phyloP scores from a whole-genome alignment of 2,797 vertebrate genomes.

The Phaenicophaeus curvirostris region DNA sequence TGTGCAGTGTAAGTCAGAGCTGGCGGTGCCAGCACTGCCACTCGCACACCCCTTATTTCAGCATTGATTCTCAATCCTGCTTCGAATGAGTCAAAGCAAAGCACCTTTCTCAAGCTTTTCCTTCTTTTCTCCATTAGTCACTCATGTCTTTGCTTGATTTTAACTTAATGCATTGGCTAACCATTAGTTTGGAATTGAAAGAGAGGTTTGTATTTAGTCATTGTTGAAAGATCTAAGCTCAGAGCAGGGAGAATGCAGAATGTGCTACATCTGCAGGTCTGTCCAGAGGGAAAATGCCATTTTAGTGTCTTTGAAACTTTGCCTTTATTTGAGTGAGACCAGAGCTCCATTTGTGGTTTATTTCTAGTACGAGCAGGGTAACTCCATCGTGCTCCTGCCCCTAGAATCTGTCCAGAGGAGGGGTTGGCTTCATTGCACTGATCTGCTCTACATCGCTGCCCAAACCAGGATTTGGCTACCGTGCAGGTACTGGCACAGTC shows the following conservation, averaged over 20 bases:
- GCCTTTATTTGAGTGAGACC: not conserved
- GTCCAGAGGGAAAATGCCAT: not conserved
- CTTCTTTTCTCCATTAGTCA: not conserved
- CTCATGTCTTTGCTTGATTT: not conserved
- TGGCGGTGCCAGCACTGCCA: fast-evolving
- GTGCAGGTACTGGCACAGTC: fast-evolving
- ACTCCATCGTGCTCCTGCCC: not conserved
- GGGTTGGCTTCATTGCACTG: not conserved
- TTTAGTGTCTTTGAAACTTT: not conserved
- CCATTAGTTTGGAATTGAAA: not conserved
- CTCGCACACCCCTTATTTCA: fast-evolving
- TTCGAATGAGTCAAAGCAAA: not conserved
- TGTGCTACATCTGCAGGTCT: fast-evolving
- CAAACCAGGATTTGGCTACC: not conserved
- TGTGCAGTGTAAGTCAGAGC: not conserved
- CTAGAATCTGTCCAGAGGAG: not conserved
- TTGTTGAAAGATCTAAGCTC: not conserved
- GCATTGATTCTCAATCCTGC: not conserved
- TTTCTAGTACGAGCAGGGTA: not conserved
- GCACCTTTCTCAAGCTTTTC: not conserved
- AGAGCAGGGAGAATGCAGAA: not conserved
- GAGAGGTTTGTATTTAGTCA: fast-evolving
- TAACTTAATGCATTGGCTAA: not conserved
- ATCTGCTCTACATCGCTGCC: not conserved
- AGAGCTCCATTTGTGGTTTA: not conserved